A percentile compares a stretch with the other conserved stretches of the same genome.
Evolutionary conservation across 2,797 vertebrate species (phyloP).

Genomic region (Netta rufina): DNA sequence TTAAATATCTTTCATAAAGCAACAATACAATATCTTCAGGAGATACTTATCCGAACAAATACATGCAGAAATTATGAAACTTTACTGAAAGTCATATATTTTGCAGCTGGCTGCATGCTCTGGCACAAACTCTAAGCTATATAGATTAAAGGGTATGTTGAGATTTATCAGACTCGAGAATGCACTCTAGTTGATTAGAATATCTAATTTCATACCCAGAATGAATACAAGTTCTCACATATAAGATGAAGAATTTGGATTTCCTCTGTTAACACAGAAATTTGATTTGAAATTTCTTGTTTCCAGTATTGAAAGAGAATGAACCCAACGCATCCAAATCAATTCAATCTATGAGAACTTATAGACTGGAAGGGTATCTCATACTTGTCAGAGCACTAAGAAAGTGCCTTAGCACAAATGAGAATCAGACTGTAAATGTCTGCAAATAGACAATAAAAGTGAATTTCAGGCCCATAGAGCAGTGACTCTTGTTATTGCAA

Average conservation of each 20-base stretch:
- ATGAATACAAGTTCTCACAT: not conserved
- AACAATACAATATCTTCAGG: not conserved
- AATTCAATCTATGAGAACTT: not conserved
- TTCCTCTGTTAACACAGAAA: not conserved
- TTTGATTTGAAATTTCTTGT: not conserved
- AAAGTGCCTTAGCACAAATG: not conserved
- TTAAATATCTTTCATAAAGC: not conserved
- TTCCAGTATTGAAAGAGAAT: not conserved
- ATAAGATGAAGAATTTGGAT: not conserved
- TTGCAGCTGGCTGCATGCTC: not conserved
- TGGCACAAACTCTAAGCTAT: not conserved
- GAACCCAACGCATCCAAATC: not conserved
- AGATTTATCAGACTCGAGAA: constrained; percentile 59
- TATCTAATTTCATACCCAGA: constrained; percentile 21
- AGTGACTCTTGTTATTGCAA: not conserved
- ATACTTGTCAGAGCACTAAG: not conserved
- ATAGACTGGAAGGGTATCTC: not conserved
- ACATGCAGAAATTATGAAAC: not conserved
- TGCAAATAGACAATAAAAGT: not conserved
- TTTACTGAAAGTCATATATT: constrained; percentile 42
- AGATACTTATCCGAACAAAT: not conserved
- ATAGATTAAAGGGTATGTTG: constrained; percentile 45
- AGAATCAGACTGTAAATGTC: not conserved
- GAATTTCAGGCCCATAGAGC: not conserved
- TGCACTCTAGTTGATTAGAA: constrained; percentile 52